These are phyloP conservation scores for Sisor rabdophorus DNA, from an alignment of 2,113 vertebrate species.

Conservation along the genomic window DNA sequence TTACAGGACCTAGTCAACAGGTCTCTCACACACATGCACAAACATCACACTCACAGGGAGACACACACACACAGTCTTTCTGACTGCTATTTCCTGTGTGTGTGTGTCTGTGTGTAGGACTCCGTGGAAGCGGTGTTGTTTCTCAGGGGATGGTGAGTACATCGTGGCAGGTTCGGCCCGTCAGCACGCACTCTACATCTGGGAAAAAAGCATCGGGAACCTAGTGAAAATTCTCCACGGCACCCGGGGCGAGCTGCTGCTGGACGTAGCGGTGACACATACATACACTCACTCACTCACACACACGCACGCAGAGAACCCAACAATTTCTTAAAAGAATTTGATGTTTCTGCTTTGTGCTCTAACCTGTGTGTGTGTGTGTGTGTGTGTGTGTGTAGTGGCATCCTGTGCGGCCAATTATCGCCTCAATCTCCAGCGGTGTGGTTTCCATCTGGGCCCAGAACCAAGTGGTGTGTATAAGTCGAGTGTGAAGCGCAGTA, in stretches of 20 bases:
- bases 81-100: not conserved
- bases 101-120: conserved; percentile 70
- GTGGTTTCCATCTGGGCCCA: conserved; percentile 99
- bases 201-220: conserved; percentile 99
- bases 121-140: conserved; percentile 97
- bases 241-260: conserved; percentile 88
- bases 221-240: conserved; percentile 96
- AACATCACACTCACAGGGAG: not conserved
- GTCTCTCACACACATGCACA: conserved; percentile 56
- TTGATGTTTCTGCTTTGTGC: not conserved
- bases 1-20: conserved; percentile 96
- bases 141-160: conserved; percentile 95
- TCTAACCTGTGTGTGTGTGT: not conserved
- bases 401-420: conserved; percentile 96
- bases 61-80: not conserved
- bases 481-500: not conserved
- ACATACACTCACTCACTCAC: not conserved
- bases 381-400: conserved; percentile 65
- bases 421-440: conserved; percentile 95
- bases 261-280: conserved; percentile 89
- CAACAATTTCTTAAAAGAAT: not conserved
- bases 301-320: too few relatives aligned
- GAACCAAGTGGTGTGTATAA: conserved; percentile 91
- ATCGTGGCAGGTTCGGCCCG: conserved; percentile 94
- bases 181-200: conserved; percentile 95